These are phyloP conservation scores for Scartelaos histophorus DNA, from an alignment of 2,113 vertebrate species.

Conservation along the genomic window DNA sequence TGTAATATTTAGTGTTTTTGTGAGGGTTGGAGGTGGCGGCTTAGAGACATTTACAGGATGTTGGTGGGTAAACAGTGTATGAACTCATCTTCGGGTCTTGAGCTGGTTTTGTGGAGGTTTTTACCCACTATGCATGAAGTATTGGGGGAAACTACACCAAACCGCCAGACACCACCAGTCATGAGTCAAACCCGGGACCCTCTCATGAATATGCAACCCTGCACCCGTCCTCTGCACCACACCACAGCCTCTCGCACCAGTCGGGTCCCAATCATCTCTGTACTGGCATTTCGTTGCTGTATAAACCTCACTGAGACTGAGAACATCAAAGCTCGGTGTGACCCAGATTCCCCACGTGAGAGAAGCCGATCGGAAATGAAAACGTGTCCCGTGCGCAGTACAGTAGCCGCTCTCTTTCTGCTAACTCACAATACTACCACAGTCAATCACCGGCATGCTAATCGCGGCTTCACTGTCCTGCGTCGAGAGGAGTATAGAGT, in stretches of 20 bases:
- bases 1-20: background rate
- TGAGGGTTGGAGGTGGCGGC: background rate
- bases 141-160: no score
- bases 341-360: slow-evolving; percentile 67
- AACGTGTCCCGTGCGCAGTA: slow-evolving; percentile 45
- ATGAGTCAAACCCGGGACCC: no score
- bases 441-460: background rate
- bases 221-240: no score
- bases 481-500: slow-evolving; percentile 34
- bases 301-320: slow-evolving; percentile 58
- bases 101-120: no score
- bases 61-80: background rate
- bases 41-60: background rate
- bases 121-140: no score
- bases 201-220: no score
- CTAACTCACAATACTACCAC: slow-evolving; percentile 54
- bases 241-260: background rate
- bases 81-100: no score
- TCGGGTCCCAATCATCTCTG: slow-evolving; percentile 35
- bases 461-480: slow-evolving; percentile 18
- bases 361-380: slow-evolving; percentile 65
- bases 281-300: slow-evolving; percentile 62
- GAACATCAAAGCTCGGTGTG: slow-evolving; percentile 75
- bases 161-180: no score
- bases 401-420: slow-evolving; percentile 45